Evolutionary conservation across 2,888 invertebrate species (phyloP), one percentile per base, ranked within the genome.

Genomic region (Cyrtodaria siliqua): DNA sequence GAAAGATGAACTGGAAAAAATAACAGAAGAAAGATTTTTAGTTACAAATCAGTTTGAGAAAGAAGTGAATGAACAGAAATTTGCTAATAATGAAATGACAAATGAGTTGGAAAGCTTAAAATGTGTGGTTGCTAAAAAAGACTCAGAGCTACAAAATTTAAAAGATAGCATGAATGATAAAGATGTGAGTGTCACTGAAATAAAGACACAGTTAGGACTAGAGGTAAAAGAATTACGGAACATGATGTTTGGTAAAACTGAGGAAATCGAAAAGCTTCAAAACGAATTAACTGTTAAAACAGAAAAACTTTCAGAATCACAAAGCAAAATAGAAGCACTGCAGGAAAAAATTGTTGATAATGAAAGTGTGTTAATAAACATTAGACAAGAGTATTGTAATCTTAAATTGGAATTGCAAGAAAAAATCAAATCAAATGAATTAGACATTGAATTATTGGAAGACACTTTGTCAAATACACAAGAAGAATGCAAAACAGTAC

Each of bases 151-250:
- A 16, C 42, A 49, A 33, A 50, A 49, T n/a, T 42, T 79, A 2
- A 74, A 75, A 60, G 75, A 79, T 55, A 52, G 4, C 8, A 14
- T 49, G 2, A 67, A 63, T 75, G 26, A 68, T n/a, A 59, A 57
- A 23, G 47, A 59, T 4, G 33, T 33, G 33, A 9, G 8, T 20
- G 16, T 9, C 20, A 18, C 20, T 9, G 44, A 44, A 44, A 9
- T 6, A 18, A 20, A 16, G 16, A 44, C n/a, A 16, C 16, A 44
- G 44, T 20, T 44, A 18, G 44, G 16, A 16, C 16, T 16, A 9
- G 44, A 44, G 16, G 3, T 44, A 44, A 44, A 44, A 3, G 8
- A 18, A 16, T 18, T 44, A 44, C 44, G 16, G n/a, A 44, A 44
- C 6, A 16, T 18, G 20, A 9, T 44, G 20, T 18, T 6, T 16